phyloP scores from a whole-genome alignment of 1,140 invertebrate species.

The Drosophila erecta region DNA sequence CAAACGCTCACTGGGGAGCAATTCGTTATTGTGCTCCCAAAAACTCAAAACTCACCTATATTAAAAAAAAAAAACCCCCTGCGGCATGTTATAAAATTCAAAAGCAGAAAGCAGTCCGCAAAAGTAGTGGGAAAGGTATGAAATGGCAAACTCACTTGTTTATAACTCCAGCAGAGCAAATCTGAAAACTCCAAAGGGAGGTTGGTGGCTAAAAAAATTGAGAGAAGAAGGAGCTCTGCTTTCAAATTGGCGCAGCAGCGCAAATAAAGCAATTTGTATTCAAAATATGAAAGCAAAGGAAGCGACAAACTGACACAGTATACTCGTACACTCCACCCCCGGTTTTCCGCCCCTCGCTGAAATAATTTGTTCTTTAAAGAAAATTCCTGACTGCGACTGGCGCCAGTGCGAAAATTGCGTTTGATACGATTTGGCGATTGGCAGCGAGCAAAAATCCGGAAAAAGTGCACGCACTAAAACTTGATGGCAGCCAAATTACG shows the following conservation, averaged over 20 bases:
- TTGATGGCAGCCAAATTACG: conserved; percentile 33
- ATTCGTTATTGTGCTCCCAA: conserved; percentile 56
- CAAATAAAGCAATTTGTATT: conserved; percentile 85
- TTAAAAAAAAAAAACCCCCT: conserved; percentile 29
- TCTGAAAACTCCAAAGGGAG: conserved; percentile 54
- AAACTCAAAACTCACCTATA: conserved; percentile 61
- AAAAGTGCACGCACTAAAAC: conserved; percentile 24
- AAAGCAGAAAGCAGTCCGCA: conserved; percentile 35
- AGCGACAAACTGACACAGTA: conserved; percentile 64
- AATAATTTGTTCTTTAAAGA: conserved; percentile 55
- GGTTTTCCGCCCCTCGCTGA: conserved; percentile 19
- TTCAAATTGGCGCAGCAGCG: conserved; percentile 76
- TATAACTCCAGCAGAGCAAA: conserved; percentile 71
- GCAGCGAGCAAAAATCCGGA: conserved; percentile 9
- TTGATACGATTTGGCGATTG: conserved; percentile 41
- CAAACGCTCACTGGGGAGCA: conserved; percentile 78
- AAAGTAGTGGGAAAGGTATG: conserved; percentile 60
- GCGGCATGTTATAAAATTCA: conserved; percentile 66
- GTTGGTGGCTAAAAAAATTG: conserved; percentile 12
- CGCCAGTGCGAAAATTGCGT: conserved; percentile 54
- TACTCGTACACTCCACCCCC: conserved; percentile 16
- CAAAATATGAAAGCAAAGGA: conserved; percentile 81
- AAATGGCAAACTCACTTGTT: conserved; percentile 74
- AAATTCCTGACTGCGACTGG: conserved; percentile 54
- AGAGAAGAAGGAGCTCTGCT: background rate